Evolutionary conservation across 2,113 vertebrate species (phyloP).

Genomic region (Microtus pennsylvanicus): DNA sequence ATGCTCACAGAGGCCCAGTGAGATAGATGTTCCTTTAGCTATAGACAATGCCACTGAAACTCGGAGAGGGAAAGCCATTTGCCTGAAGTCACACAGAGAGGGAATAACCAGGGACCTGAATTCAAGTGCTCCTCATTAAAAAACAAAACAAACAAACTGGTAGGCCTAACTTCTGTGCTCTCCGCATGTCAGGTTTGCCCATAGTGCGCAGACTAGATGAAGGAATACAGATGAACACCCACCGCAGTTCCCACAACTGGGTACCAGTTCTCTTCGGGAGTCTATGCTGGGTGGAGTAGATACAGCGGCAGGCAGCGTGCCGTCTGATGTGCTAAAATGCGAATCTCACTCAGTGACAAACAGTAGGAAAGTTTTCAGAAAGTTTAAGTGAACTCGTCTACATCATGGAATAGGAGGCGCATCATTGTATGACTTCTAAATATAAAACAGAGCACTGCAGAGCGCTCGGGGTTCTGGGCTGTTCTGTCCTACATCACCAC

Average conservation of each 20-base stretch:
- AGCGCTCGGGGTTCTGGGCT: background rate
- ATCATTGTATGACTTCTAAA: background rate
- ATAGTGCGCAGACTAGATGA: background rate
- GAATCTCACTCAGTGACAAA: background rate
- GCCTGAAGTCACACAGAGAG: background rate
- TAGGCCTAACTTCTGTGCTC: background rate
- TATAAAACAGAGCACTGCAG: background rate
- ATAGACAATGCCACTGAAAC: background rate
- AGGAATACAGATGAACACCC: background rate
- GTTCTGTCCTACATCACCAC: background rate
- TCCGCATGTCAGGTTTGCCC: background rate
- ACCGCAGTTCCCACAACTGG: background rate
- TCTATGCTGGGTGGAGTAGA: background rate
- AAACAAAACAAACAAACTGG: background rate
- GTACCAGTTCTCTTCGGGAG: too few relatives aligned
- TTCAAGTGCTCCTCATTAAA: background rate
- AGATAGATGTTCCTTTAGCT: too few relatives aligned
- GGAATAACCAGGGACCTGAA: background rate
- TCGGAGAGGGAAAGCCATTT: background rate
- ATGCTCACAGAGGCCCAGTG: background rate
- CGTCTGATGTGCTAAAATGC: rapidly evolving
- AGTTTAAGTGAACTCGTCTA: background rate
- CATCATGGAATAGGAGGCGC: background rate
- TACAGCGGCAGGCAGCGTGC: background rate
- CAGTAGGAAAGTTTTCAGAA: background rate